Percentiles rank a stretch among this genome's conserved stretches.
These are phyloP conservation scores for Dasysyrphus albostriatus DNA, from an alignment of 2,888 invertebrate species.

Conservation along the genomic window DNA sequence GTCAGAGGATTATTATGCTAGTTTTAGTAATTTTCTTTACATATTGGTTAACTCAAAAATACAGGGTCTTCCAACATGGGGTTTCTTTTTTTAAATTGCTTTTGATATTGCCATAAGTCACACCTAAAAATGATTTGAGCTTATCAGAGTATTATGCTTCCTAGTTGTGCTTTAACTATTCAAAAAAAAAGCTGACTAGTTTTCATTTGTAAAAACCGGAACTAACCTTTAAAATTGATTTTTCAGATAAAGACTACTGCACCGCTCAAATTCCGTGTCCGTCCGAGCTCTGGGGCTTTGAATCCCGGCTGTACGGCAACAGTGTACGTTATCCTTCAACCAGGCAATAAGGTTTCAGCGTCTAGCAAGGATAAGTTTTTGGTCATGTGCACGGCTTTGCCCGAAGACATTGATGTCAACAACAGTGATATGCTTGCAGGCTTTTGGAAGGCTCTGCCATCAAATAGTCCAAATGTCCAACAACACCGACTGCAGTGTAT, in stretches of 20 bases:
- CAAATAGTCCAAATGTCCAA: constrained; percentile 86
- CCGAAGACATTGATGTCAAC: constrained; percentile 85
- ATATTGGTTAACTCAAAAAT: no score
- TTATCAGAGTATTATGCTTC: no score
- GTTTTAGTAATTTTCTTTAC: no score
- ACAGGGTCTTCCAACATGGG: no score
- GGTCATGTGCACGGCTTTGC: constrained; percentile 91
- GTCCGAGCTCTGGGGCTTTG: constrained; percentile 93
- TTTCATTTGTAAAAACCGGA: background rate
- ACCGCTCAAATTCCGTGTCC: constrained; percentile 96
- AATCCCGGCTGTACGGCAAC: constrained; percentile 87
- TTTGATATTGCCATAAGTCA: no score
- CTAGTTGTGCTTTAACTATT: no score
- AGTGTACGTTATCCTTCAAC: constrained; percentile 90
- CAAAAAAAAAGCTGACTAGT: no score
- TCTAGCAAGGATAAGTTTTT: constrained; percentile 93
- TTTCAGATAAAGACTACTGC: constrained; percentile 96
- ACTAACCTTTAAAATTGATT: constrained; percentile 79
- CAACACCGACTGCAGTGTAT: constrained; percentile 89
- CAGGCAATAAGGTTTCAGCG: constrained; percentile 88
- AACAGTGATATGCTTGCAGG: constrained; percentile 87
- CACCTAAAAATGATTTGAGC: no score
- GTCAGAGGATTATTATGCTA: no score
- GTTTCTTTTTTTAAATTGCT: no score
- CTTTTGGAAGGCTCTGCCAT: constrained; percentile 89